These are phyloP conservation scores for Andrena flavipes DNA, from an alignment of 2,888 invertebrate species.

Conservation along the genomic window DNA sequence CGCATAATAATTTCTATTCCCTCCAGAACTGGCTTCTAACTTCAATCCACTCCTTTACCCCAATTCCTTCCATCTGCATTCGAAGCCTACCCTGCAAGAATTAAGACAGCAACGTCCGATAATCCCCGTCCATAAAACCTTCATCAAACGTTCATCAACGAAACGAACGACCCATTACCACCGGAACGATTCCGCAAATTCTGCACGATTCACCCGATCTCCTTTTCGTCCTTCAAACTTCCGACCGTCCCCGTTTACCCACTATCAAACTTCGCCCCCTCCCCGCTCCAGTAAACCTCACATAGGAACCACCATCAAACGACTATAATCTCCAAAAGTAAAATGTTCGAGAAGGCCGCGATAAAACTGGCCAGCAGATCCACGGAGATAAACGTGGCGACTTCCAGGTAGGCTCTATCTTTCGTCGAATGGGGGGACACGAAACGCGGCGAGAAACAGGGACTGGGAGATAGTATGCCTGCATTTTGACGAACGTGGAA, in stretches of 20 bases:
- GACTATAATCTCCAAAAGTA: constrained; percentile 42
- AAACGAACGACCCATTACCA: constrained; percentile 2
- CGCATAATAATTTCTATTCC: no score
- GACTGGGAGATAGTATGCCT: constrained; percentile 27
- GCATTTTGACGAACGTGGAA: constrained; percentile 41
- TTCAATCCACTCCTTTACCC: no score
- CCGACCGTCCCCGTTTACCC: not conserved
- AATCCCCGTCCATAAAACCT: not conserved
- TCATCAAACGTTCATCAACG: not conserved
- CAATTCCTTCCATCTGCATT: no score
- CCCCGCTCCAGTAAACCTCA: constrained; percentile 23
- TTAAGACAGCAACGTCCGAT: not conserved
- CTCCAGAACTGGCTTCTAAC: no score
- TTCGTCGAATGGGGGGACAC: not conserved
- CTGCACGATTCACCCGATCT: constrained; percentile 7
- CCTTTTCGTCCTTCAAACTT: not conserved
- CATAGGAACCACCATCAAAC: constrained; percentile 4
- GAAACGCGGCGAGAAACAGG: constrained; percentile 19
- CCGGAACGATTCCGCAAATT: not conserved
- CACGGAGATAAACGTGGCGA: constrained; percentile 24
- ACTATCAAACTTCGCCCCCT: not conserved
- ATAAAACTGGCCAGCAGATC: constrained; percentile 42
- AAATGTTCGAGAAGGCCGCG: constrained; percentile 25
- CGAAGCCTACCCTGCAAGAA: no score
- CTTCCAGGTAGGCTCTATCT: constrained; percentile 4